Percentiles rank a stretch among this genome's conserved stretches.
These are phyloP conservation scores for Myocastor coypus DNA, from an alignment of 2,113 vertebrate genomes.

Conservation along the genomic window DNA sequence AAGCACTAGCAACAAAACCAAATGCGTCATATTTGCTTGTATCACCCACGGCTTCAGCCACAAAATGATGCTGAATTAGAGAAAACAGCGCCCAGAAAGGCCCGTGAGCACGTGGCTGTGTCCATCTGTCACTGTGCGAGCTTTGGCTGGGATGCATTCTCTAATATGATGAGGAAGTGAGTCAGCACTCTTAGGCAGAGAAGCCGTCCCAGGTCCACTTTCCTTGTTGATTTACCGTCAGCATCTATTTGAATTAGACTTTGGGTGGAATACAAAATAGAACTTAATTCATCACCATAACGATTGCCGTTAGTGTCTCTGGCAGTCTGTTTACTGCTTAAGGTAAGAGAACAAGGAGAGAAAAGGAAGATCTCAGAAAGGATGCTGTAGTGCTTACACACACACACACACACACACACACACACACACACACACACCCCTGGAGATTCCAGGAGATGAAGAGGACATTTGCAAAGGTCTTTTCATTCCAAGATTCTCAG, in stretches of 20 bases:
- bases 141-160: not conserved
- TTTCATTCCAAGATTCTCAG: not conserved
- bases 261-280: slow-evolving; percentile 51
- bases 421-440: not conserved
- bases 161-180: slow-evolving; percentile 68
- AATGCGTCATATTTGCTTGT: not conserved
- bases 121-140: not conserved
- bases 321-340: slow-evolving; percentile 27
- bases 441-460: not conserved
- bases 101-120: not conserved
- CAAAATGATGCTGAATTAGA: slow-evolving; percentile 18
- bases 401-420: too few relatives aligned
- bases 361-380: not conserved
- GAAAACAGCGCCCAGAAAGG: not conserved
- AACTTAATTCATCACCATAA: slow-evolving; percentile 21
- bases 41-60: not conserved
- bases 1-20: not conserved
- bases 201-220: slow-evolving; percentile 30
- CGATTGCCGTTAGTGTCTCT: slow-evolving; percentile 28
- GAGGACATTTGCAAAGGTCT: not conserved
- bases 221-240: slow-evolving; percentile 72
- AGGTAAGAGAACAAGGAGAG: not conserved
- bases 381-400: too few relatives aligned
- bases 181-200: slow-evolving; percentile 47
- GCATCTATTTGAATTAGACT: too few relatives aligned